Conservation (phyloP, 2,888 invertebrate species). For the Morpho achilles region DNA sequence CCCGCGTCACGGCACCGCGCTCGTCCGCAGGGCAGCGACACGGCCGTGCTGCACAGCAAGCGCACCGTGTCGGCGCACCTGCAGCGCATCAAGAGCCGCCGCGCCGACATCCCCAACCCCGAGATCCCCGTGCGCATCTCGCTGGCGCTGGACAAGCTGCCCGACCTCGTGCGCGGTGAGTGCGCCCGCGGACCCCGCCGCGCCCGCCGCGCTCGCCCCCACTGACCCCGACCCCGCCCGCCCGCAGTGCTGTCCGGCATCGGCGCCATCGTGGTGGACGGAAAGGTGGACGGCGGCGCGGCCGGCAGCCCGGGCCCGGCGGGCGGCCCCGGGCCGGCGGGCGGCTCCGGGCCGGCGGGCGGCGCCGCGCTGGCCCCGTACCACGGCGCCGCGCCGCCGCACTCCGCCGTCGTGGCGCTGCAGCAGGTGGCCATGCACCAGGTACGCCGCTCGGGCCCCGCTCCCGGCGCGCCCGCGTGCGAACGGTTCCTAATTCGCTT, state of each 20-base stretch:
- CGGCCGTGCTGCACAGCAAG: conserved; percentile 90
- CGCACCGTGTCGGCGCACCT: conserved; percentile 86
- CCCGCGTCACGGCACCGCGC: too few species aligned
- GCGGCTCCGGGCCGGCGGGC: conserved; percentile 33
- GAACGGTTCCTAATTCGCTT: conserved; percentile 1
- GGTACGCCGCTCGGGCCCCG: conserved; percentile 36
- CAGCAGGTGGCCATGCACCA: conserved; percentile 71
- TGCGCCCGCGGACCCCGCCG: conserved; percentile 1
- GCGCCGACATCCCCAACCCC: conserved; percentile 93
- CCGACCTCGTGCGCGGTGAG: conserved; percentile 87
- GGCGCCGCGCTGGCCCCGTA: conserved; percentile 22
- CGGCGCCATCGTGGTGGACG: conserved; percentile 91
- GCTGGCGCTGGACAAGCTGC: conserved; percentile 88
- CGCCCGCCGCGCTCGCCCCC: neutral
- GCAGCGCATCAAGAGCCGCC: conserved; percentile 88
- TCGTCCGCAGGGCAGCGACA: conserved; percentile 83
- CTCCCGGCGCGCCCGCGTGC: too few species aligned
- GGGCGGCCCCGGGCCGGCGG: conserved; percentile 29
- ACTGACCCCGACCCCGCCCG: too few species aligned
- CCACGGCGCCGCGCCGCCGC: conserved; percentile 32
- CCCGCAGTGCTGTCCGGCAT: conserved; percentile 85
- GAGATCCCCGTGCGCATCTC: conserved; percentile 92
- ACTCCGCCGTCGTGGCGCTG: conserved; percentile 58
- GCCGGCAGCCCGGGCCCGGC: conserved; percentile 30
- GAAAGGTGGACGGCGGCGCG: conserved; percentile 84